Evolutionary conservation across 2,113 vertebrate species (phyloP).

Genomic region (Gambusia holbrooki): DNA sequence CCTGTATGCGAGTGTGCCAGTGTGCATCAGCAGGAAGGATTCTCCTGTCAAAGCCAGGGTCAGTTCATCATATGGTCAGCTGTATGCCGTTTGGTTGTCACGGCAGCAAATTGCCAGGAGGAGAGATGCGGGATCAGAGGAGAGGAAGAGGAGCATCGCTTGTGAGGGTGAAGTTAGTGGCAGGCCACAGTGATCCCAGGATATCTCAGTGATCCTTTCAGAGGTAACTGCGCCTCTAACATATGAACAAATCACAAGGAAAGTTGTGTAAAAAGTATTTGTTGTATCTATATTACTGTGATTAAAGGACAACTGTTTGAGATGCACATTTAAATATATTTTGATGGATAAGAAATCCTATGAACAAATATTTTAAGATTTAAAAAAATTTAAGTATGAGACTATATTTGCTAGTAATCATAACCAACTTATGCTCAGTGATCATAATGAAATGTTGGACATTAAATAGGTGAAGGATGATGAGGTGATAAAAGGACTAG

Average conservation of each 20-base stretch:
- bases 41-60: conserved; percentile 62
- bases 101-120: conserved; percentile 56
- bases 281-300: not conserved
- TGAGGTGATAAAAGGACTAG: no score
- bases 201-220: not conserved
- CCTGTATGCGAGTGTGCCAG: conserved; percentile 40
- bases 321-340: not conserved
- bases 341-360: not conserved
- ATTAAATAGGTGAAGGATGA: no score
- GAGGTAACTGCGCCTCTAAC: not conserved
- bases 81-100: conserved; percentile 63
- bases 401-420: no score
- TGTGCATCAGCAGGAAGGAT: conserved; percentile 52
- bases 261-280: not conserved
- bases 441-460: no score
- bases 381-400: no score
- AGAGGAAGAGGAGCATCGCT: not conserved
- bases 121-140: conserved; percentile 17
- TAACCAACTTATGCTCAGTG: no score
- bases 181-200: conserved; percentile 19
- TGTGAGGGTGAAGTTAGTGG: conserved; percentile 25
- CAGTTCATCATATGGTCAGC: conserved; percentile 68
- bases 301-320: not conserved
- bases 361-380: not conserved
- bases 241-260: not conserved